Evolutionary conservation across 2,113 vertebrate species (phyloP), one percentile per base, ranked within the genome.

Genomic region (Eolophus roseicapilla): DNA sequence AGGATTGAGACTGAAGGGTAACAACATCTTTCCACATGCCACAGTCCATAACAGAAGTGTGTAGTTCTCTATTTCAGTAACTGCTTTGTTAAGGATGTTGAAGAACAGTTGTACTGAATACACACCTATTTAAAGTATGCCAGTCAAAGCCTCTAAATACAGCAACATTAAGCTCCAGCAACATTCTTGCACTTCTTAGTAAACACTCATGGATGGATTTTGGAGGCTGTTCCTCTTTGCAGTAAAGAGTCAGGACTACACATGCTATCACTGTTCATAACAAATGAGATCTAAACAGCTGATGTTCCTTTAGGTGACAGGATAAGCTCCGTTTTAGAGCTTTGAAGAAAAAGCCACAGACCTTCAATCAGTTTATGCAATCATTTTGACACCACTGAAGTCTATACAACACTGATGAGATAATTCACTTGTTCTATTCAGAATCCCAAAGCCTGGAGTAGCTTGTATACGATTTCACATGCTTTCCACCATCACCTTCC

Each of bases 21-120:
- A 62, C 63, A 47, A 33, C 50, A 11, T 10, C 29, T 16, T 19
- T 18, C 47, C 33, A 1, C 2, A 27, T 16, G 63, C 55, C 62
- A 29, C 1, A 0, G 47, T 39, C 57, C 10, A 1, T 4, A 25
- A 3, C 9, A 88, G 35, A 43, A 31, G 11, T 17, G 28, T 8
- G 31, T 59, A 52, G 24, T 0, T 50, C 47, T 73, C 52, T 11
- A 0, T 10, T 28, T 9, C 70, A 59, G 75, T 2, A 17, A 53
- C 16, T 64, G 70, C 67, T 50, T 12, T 79, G 74, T 6, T 69
- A 46, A 67, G 62, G 53, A 9, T 0, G 0, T 0, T 31, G 55
- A 37, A 28, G 64, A 94, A 44, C 37, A 8, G 8, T 4, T 35
- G 6, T 9, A 13, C 3, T 57, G 27, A 88, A 23, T 37, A 78